Conservation (phyloP, 2,113 vertebrate species). For the Campylomormyrus tamandua region DNA sequence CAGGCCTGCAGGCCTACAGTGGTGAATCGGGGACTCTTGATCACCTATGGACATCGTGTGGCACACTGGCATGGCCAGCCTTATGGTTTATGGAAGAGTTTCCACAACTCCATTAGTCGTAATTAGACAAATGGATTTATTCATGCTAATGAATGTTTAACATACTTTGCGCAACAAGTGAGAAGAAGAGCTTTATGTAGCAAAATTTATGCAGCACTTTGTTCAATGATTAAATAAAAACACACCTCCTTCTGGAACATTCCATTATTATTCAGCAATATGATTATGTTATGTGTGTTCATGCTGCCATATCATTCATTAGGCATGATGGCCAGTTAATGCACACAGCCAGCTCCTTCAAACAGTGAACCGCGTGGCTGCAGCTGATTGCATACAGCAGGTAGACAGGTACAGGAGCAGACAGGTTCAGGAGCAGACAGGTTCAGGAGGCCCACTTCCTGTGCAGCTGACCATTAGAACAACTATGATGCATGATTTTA, state of each 20-base stretch:
- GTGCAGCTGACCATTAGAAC: background rate
- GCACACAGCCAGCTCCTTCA: background rate
- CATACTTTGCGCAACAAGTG: background rate
- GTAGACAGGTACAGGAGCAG: background rate
- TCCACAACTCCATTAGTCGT: background rate
- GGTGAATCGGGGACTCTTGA: background rate
- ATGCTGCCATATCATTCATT: background rate
- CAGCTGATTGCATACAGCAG: background rate
- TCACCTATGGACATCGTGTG: background rate
- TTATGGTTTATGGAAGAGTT: background rate
- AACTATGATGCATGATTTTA: background rate
- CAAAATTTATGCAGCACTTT: background rate
- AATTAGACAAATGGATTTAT: background rate
- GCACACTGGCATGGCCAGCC: background rate
- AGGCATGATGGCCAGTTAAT: background rate
- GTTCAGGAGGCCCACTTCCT: background rate
- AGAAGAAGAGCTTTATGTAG: background rate
- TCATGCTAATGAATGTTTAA: background rate
- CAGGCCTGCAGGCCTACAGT: background rate
- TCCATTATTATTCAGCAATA: background rate
- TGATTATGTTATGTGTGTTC: background rate
- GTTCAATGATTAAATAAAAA: background rate
- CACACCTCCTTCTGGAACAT: background rate
- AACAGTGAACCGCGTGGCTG: background rate
- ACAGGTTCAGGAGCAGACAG: no score